These are phyloP conservation scores for Rhamphomyia laevipes DNA, from an alignment of 2,888 invertebrate species.

Conservation along the genomic window DNA sequence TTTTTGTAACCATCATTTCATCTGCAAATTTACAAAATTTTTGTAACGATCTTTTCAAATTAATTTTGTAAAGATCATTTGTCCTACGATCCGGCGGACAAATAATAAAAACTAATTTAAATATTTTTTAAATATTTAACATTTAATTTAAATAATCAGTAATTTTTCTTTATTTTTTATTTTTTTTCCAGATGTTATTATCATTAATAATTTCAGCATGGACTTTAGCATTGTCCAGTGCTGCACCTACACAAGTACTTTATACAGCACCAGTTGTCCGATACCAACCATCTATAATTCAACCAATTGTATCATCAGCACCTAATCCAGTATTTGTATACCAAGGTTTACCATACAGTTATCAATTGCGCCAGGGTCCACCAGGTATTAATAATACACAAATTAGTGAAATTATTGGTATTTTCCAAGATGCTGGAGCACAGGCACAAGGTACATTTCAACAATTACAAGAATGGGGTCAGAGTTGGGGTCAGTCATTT, in stretches of 20 bases:
- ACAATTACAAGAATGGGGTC: background rate
- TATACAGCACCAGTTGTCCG: constrained; percentile 11
- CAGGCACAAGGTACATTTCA: background rate
- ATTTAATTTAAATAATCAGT: too few species aligned
- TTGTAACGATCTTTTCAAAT: too few species aligned
- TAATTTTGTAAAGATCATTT: too few species aligned
- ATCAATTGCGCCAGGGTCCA: background rate
- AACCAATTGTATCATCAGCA: constrained; percentile 4
- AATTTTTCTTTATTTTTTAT: too few species aligned
- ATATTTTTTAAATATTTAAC: too few species aligned
- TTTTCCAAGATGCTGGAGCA: background rate
- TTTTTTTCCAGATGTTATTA: background rate
- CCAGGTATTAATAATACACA: background rate
- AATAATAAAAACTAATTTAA: too few species aligned
- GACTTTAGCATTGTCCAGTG: background rate
- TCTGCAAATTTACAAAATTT: too few species aligned
- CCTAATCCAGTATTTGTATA: background rate
- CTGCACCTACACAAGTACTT: constrained; percentile 8
- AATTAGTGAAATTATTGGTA: background rate
- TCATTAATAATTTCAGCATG: background rate
- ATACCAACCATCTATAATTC: constrained; percentile 12
- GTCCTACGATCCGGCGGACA: too few species aligned
- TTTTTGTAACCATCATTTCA: too few species aligned
- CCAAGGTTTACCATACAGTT: background rate
- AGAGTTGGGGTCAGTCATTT: background rate